phyloP scores from a whole-genome alignment of 1,140 invertebrate genomes.

The Planococcus citri region DNA sequence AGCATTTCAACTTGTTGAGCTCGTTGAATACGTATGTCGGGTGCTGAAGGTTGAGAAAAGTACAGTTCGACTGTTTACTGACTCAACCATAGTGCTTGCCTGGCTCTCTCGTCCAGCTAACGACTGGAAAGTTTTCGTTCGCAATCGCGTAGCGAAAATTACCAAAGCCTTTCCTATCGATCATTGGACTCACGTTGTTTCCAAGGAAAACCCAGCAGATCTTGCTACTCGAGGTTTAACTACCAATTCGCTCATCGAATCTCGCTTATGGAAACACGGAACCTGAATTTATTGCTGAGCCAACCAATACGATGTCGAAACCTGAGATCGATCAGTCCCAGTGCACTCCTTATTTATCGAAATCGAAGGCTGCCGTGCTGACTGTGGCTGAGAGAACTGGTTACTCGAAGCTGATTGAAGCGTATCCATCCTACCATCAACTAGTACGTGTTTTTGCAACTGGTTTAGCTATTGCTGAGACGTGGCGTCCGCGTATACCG shows the following conservation, averaged over 20 bases:
- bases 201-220: slow-evolving; percentile 33
- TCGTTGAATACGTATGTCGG: slow-evolving; percentile 23
- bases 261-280: slow-evolving; percentile 7
- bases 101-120: slow-evolving; percentile 25
- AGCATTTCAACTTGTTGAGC: slow-evolving; percentile 29
- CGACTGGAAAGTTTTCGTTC: slow-evolving; percentile 28
- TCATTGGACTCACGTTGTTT: slow-evolving; percentile 28
- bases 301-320: not conserved
- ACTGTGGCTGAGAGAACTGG: not conserved
- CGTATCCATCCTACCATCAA: not conserved
- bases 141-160: slow-evolving; percentile 31
- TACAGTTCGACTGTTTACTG: slow-evolving; percentile 16
- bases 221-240: slow-evolving; percentile 28
- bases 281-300: not conserved
- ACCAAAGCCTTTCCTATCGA: not conserved
- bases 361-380: not conserved
- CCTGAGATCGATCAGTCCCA: not conserved
- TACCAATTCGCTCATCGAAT: not conserved
- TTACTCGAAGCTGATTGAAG: not conserved
- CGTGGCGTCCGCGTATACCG: not conserved
- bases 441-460: not conserved
- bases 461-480: not conserved
- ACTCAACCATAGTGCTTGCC: slow-evolving; percentile 25
- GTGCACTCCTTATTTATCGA: not conserved
- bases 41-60: not conserved